Conservation (phyloP, 2,113 vertebrate genomes). For the Barnardius zonarius region DNA sequence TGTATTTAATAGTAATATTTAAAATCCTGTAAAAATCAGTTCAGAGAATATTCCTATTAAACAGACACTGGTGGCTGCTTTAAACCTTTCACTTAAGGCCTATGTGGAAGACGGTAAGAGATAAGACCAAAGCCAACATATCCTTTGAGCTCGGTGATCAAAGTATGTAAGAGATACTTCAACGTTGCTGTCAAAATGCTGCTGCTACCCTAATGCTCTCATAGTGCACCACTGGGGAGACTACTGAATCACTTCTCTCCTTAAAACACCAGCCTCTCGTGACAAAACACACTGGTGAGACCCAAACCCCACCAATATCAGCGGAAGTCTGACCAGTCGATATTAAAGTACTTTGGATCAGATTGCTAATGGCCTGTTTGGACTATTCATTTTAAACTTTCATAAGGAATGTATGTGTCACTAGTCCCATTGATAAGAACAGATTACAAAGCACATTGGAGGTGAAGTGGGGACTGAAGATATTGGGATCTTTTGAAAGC, state of each 20-base stretch:
- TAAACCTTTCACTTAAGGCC: constrained; percentile 7
- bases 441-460: not conserved
- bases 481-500: not conserved
- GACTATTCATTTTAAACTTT: not conserved
- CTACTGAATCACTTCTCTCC: not conserved
- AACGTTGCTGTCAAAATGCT: not conserved
- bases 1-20: constrained; percentile 30
- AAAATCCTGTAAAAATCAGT: constrained; percentile 28
- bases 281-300: not conserved
- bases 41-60: constrained; percentile 20
- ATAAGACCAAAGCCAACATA: constrained; percentile 27
- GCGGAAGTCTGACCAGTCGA: not conserved
- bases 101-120: not conserved
- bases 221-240: not conserved
- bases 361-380: not conserved
- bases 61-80: not conserved
- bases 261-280: not conserved
- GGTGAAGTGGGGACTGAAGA: not conserved
- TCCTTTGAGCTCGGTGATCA: constrained; percentile 19
- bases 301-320: not conserved
- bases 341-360: not conserved
- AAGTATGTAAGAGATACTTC: not conserved
- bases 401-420: not conserved
- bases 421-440: not conserved
- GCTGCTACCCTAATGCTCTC: not conserved